A percentile compares a stretch with the other conserved stretches of the same genome.
phyloP scores from a whole-genome alignment of 2,888 invertebrate genomes.

The Catocala fraxini region DNA sequence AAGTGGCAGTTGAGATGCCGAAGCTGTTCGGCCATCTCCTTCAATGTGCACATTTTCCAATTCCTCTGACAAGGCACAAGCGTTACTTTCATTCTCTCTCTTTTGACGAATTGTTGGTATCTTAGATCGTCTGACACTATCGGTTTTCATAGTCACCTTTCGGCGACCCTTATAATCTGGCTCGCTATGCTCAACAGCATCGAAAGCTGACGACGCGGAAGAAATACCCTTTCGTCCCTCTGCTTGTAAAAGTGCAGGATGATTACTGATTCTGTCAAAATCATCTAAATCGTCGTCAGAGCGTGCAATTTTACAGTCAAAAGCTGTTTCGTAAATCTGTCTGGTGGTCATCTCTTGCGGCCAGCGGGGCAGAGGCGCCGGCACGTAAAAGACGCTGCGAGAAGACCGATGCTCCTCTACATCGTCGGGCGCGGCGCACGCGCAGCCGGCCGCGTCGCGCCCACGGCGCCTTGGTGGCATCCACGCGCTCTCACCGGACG shows the following conservation, averaged over 20 bases:
- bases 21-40: constrained; percentile 84
- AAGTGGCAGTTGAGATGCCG: constrained; percentile 89
- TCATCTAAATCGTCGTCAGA: constrained; percentile 94
- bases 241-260: constrained; percentile 90
- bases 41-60: constrained; percentile 90
- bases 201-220: constrained; percentile 83
- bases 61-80: constrained; percentile 82
- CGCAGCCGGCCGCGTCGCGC: constrained; percentile 91
- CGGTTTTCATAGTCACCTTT: constrained; percentile 86
- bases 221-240: constrained; percentile 82
- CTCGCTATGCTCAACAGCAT: constrained; percentile 82
- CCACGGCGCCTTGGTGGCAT: constrained; percentile 92
- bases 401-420: constrained; percentile 89
- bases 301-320: constrained; percentile 94
- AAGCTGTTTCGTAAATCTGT: constrained; percentile 96
- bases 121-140: constrained; percentile 87
- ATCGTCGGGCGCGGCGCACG: constrained; percentile 91
- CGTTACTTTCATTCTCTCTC: constrained; percentile 78
- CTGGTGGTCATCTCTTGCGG: constrained; percentile 89
- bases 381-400: constrained; percentile 90
- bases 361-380: constrained; percentile 90
- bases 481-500: constrained; percentile 88
- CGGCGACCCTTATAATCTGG: constrained; percentile 87
- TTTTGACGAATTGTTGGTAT: constrained; percentile 88
- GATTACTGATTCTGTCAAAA: constrained; percentile 93